Evolutionary conservation across 2,888 invertebrate species (phyloP).

Genomic region (Philaethria dido): DNA sequence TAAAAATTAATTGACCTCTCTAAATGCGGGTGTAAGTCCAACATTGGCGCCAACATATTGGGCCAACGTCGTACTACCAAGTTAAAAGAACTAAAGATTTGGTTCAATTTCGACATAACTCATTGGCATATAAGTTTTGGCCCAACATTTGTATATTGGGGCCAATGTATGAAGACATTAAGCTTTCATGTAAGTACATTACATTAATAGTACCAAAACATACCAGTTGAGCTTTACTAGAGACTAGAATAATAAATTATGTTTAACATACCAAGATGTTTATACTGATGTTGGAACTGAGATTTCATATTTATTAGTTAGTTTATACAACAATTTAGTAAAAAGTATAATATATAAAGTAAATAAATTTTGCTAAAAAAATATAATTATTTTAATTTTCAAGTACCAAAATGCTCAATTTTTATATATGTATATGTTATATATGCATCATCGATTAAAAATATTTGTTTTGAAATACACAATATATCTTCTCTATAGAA

Average conservation of each 20-base stretch:
- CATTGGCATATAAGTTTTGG: background rate
- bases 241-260: constrained; percentile 74
- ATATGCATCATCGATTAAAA: too few species aligned
- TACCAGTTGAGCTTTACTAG: constrained; percentile 71
- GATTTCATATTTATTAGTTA: constrained; percentile 31
- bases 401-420: too few species aligned
- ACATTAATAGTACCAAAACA: constrained; percentile 39
- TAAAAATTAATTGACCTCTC: background rate
- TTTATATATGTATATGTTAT: too few species aligned
- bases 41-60: constrained; percentile 2
- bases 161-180: background rate
- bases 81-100: background rate
- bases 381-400: too few species aligned
- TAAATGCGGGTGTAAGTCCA: background rate
- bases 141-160: background rate
- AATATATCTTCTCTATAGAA: too few species aligned
- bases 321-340: too few species aligned
- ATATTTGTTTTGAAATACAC: too few species aligned
- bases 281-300: constrained; percentile 1
- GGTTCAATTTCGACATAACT: background rate
- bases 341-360: too few species aligned
- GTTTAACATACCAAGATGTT: constrained; percentile 26
- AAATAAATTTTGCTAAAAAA: too few species aligned
- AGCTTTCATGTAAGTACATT: constrained; percentile 33
- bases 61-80: background rate